Evolutionary conservation across 2,888 invertebrate genomes (phyloP).

Genomic region (Plebejus argus): DNA sequence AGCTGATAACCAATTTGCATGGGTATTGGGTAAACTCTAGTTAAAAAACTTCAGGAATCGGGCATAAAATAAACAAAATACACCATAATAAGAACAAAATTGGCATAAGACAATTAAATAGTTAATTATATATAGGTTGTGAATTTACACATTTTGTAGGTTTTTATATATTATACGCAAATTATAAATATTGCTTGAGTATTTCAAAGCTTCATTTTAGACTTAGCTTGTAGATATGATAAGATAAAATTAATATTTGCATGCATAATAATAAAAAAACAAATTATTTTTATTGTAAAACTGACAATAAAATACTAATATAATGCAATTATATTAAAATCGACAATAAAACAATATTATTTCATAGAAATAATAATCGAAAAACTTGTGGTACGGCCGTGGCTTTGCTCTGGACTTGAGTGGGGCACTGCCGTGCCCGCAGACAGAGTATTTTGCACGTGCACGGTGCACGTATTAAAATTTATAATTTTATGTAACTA

Average conservation of each 20-base stretch:
- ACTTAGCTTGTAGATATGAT: conserved; percentile 7
- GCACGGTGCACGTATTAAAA: background rate
- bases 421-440: too few species aligned
- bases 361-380: too few species aligned
- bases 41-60: background rate
- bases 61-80: background rate
- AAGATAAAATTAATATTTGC: conserved; percentile 3
- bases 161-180: conserved; percentile 69
- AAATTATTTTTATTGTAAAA: conserved; percentile 7
- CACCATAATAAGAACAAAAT: conserved; percentile 41
- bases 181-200: conserved; percentile 40
- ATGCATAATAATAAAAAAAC: background rate
- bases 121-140: conserved; percentile 77
- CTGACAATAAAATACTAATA: background rate
- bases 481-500: background rate
- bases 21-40: too few species aligned
- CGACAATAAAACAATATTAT: background rate
- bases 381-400: too few species aligned
- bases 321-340: background rate
- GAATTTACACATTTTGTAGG: conserved; percentile 80
- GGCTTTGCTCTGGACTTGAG: too few species aligned
- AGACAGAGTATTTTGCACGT: too few species aligned
- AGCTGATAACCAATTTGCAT: too few species aligned
- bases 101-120: conserved; percentile 53
- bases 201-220: conserved; percentile 18